Evolutionary conservation across 2,113 vertebrate species (phyloP), one percentile per base, ranked within the genome.

Genomic region (Paramisgurnus dabryanus): DNA sequence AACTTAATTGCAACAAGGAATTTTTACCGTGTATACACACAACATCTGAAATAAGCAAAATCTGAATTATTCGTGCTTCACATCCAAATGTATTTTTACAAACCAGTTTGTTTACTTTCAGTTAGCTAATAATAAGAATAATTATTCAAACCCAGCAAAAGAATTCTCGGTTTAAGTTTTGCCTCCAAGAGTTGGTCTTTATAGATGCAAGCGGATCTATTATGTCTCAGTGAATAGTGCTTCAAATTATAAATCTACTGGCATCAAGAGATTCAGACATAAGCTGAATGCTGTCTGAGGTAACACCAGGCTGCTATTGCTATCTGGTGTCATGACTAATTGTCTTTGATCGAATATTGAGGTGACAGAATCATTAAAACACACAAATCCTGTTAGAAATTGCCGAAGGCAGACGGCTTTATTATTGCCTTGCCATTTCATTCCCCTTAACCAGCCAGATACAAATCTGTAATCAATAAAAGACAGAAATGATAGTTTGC

Each of bases 251-350:
- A 66, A 12, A 76, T 76, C 18, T 27, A 27, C 10, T 65, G 1
- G 49, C 68, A 22, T 39, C 11, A 12, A 53, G 43, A 50, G 2
- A 49, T 50, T 53, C 45, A 69, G 5, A 50, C 22, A 13, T 18
- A 17, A 6, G 5, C 1, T 17, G 22, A 53, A 50, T 39, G 64
- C 43, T 68, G 45, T 4, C 67, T 76, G 76, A 34, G 84, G 77
- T 67, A 75, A 34, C 8, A 4, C 41, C 39, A 55, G 65, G 39
- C 11, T 10, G 12, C 15, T 71, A 18, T 39, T 53, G 17, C 10
- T 78, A 47, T 65, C 76, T 73, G 65, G 79, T 85, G 80, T 80
- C 75, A 80, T 10, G 69, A 82, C 83, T 84, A 84, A 85, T 82
- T 85, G 66, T 50, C 58, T 82, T 45, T 70, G 77, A 84, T 81